Conservation (phyloP, 1,140 invertebrate genomes). For the Musca vetustissima region DNA sequence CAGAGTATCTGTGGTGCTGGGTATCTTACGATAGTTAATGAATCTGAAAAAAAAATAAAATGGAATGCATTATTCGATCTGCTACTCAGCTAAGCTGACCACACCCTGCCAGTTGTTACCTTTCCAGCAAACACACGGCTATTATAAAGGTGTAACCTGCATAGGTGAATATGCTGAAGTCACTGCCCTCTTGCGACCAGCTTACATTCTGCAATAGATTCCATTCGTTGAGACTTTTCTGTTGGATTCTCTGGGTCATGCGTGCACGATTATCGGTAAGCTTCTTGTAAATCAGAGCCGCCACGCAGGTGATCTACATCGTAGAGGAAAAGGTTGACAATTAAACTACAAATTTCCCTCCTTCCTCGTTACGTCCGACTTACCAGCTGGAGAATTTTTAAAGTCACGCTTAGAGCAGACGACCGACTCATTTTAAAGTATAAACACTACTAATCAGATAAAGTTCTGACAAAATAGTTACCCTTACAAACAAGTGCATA, state of each 20-base stretch:
- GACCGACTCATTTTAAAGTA: conserved; percentile 5
- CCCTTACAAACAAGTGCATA: too few relatives aligned
- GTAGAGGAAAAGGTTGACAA: background rate
- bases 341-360: too few relatives aligned
- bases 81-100: too few relatives aligned
- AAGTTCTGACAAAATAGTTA: too few relatives aligned
- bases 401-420: background rate
- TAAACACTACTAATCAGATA: too few relatives aligned
- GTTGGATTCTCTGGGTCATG: background rate
- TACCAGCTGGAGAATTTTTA: conserved; percentile 10
- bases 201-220: conserved; percentile 3
- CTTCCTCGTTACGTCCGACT: background rate
- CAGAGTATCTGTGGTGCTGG: background rate
- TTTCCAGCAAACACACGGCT: background rate
- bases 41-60: background rate
- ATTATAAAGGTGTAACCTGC: conserved; percentile 8
- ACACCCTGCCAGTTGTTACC: background rate
- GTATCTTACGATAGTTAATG: background rate
- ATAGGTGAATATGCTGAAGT: conserved; percentile 7
- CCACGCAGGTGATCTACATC: background rate
- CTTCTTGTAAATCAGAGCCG: background rate
- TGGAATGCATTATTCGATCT: background rate
- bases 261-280: conserved; percentile 1
- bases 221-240: conserved; percentile 11
- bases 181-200: conserved; percentile 5